These are phyloP conservation scores for Urosaurus nigricauda DNA, from an alignment of 2,797 vertebrate genomes.

Conservation along the genomic window DNA sequence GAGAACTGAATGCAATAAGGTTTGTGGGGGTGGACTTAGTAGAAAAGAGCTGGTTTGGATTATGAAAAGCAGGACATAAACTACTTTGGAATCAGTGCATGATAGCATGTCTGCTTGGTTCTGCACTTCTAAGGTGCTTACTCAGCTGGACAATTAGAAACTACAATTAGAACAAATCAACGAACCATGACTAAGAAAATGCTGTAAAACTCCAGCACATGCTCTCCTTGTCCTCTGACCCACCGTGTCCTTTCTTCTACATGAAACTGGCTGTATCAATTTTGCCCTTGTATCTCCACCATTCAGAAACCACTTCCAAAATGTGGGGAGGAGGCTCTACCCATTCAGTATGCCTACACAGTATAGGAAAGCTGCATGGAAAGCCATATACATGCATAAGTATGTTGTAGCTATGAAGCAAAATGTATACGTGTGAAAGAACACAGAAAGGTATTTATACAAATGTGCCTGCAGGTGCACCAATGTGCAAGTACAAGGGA, in stretches of 20 bases:
- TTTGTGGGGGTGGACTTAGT: background rate
- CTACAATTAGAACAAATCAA: too few species aligned
- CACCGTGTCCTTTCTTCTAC: background rate
- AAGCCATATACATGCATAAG: background rate
- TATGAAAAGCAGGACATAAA: background rate
- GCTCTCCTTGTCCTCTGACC: too few species aligned
- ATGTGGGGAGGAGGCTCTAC: background rate
- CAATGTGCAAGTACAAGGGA: slow-evolving; percentile 55
- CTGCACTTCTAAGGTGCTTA: background rate
- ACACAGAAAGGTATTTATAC: slow-evolving; percentile 62
- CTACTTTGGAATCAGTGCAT: background rate
- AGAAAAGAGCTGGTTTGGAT: background rate
- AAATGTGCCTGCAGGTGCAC: slow-evolving; percentile 58
- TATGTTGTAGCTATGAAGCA: slow-evolving; percentile 47
- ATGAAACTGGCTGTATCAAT: background rate
- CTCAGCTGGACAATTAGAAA: background rate
- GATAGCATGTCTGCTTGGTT: background rate
- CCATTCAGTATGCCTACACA: background rate
- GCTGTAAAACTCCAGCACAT: background rate
- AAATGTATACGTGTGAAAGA: slow-evolving; percentile 66
- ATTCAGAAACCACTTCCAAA: background rate
- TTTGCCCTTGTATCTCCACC: background rate
- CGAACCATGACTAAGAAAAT: background rate
- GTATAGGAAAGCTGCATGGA: background rate
- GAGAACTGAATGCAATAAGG: background rate